Conservation (phyloP, 2,888 invertebrate species). For the Theretra japonica region DNA sequence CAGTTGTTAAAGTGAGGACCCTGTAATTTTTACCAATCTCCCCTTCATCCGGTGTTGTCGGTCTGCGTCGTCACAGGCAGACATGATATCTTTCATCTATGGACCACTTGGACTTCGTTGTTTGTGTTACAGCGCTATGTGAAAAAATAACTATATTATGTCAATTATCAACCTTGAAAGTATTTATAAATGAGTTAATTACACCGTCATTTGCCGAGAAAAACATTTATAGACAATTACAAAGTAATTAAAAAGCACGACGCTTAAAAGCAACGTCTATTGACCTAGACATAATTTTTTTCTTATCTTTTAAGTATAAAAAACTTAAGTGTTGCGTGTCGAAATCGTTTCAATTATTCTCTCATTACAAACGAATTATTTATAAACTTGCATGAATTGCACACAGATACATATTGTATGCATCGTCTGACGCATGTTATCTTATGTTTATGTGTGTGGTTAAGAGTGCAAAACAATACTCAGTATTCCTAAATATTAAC, state of each 20-base stretch:
- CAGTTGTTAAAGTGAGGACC: too few relatives aligned
- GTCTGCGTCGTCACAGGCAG: too few relatives aligned
- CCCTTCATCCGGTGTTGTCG: too few relatives aligned
- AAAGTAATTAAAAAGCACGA: conserved; percentile 40
- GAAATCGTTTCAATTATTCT: conserved; percentile 31
- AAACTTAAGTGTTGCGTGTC: conserved; percentile 13
- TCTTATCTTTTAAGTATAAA: conserved; percentile 34
- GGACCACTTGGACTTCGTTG: too few relatives aligned
- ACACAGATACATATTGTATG: background rate
- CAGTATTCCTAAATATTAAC: too few relatives aligned
- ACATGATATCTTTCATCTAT: too few relatives aligned
- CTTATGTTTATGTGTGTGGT: background rate
- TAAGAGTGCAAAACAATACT: too few relatives aligned
- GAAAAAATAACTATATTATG: background rate
- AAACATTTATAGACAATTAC: conserved; percentile 50
- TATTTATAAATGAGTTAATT: conserved; percentile 49
- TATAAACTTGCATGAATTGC: background rate
- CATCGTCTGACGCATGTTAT: background rate
- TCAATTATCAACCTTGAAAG: conserved; percentile 42
- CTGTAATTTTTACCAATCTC: too few relatives aligned
- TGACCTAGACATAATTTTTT: conserved; percentile 36
- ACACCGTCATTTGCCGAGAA: conserved; percentile 49
- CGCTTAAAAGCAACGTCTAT: conserved; percentile 39
- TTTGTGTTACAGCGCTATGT: too few relatives aligned
- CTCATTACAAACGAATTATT: background rate